Percentiles rank a stretch among this genome's conserved stretches.
Conservation (phyloP, 2,113 vertebrate genomes). For the cattle (Bos taurus) region ARS-UCD2.0 NC_037337.1:47553001-47553500, state of each 20-base stretch:
- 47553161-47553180: not conserved
- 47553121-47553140: not conserved
- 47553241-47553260: not conserved
- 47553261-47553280: not conserved
- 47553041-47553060: constrained; percentile 57
- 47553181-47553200: not conserved
- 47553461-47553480: not conserved
- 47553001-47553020: constrained; percentile 55
- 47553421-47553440: not conserved
- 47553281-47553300: not conserved
- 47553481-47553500: not conserved
- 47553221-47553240: not conserved
- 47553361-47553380: not conserved
- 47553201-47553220: not conserved
- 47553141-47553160: not conserved
- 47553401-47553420: not conserved
- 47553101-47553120: not conserved
- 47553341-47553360: not conserved
- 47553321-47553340: not conserved
- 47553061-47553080: not conserved
- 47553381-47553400: not conserved
- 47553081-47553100: not conserved
- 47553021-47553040: constrained; percentile 33
- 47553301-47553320: not conserved
- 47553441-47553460: not conserved